Evolutionary conservation across 2,797 vertebrate genomes (phyloP), one percentile per base, ranked within the genome.

Genomic region (Poeciliopsis infans): DNA sequence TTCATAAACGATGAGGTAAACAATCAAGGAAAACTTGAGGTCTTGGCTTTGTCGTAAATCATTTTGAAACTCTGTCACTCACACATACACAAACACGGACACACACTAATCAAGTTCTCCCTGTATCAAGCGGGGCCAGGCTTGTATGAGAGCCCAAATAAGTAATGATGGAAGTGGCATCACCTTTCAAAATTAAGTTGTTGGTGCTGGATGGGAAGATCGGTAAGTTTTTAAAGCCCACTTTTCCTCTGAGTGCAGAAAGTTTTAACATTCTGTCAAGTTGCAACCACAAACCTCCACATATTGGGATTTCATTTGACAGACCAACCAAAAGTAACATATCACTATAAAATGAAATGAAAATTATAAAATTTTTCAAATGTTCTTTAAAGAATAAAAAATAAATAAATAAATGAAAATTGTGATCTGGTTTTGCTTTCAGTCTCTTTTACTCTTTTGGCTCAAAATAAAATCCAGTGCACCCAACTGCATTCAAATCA

Each of bases 31-130:
- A 72, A 81, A 86, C 86, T 72, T 80, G 72, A 23, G 64, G 74
- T 88, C 78, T 83, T 70, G 81, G 55, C 57, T 83, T 85, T 89
- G 86, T 90, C 78, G 53, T 92, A 91, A 92, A 93, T 93, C 87
- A 89, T 85, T 83, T 78, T 85, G 69, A 90, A 88, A 88, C 74
- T 81, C 80, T 85, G 86, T 91, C 86, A 77, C 61, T 73, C 78
- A 43, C 43, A 47, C 46, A 64, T 69, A 71, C 53, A 59, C 49
- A 36, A 13, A 45, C 45, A 45, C 45, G 0, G 2, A n/a, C 68
- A 66, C 49, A 77, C n/a, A 83, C 77, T 76, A 45, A 64, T 83
- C 53, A 61, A 59, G 66, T 86, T 85, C 72, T 88, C 77, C 80
- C 66, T 81, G 74, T 78, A 81, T 87, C 69, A 84, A 76, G 72